Evolutionary conservation across 2,888 invertebrate species (phyloP), one percentile per base, ranked within the genome.

Genomic region (Oegoconia quadripuncta): DNA sequence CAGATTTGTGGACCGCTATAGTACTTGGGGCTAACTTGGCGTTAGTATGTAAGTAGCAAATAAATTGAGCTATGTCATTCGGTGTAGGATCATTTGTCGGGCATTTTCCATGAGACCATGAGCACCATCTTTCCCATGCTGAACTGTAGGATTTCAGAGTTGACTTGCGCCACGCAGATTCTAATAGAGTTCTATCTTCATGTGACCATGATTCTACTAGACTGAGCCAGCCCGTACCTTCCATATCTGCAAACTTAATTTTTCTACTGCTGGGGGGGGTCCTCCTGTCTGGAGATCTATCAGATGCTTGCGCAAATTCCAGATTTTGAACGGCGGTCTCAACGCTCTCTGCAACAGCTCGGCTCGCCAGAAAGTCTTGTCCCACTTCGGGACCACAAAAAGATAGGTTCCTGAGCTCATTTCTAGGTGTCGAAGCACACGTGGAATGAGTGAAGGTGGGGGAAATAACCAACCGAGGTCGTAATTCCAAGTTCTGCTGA

Each of bases 381-480:
- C 32, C 38, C 38, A 38, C 9, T 34, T 34, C 11, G 38, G 32
- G 7, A 28, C 34, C 23, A 53, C 38, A n/a, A 52, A 12, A 4
- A 52, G 38, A 17, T 51, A 55, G n/a, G 20, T 27, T 12, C 53
- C 52, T 17, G 15, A 11, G 17, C 34, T 36, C n/a, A 25, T 42
- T 16, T 44, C 31, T 8, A 56, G 42, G 17, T 52, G 56, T 1
- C 36, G 39, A 2, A 53, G 27, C 1, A 51, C 47, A 18, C 42
- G 34, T 2, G 51, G 50, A 27, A 50, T 44, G 7, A 56, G 25
- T 2, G 38, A 20, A 9, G 50, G 51, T 14, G 54, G 52, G 0
- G 51, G 52, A n/a, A 56, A 54, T 1, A 51, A 7, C 52, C 54
- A 56, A 0, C 44, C 51, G 3, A 52, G 42, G 1, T 35, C 23